phyloP scores from a whole-genome alignment of 2,113 vertebrate species.

The Tringa solitaria region DNA sequence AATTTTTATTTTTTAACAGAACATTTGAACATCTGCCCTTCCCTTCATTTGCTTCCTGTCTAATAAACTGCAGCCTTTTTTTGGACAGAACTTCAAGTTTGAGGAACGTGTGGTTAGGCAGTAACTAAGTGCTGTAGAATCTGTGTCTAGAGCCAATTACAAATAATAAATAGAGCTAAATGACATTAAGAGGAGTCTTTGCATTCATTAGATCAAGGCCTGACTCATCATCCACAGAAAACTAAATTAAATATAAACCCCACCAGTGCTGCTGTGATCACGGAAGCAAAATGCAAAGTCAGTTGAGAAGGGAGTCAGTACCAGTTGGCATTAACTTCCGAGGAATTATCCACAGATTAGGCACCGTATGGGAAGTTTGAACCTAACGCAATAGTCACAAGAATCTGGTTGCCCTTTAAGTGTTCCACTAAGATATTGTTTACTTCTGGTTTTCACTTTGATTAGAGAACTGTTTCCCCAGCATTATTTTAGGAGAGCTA shows the following conservation, averaged over 20 bases:
- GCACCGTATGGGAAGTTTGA: not conserved
- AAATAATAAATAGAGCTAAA: slow-evolving; percentile 8
- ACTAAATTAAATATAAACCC: not conserved
- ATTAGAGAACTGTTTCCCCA: not conserved
- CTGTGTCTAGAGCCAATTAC: slow-evolving; percentile 6
- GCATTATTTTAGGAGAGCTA: not conserved
- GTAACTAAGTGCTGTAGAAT: not conserved
- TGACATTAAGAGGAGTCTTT: slow-evolving; percentile 18
- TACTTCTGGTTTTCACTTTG: not conserved
- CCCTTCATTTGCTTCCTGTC: not conserved
- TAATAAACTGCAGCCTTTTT: not conserved
- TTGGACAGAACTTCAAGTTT: not conserved
- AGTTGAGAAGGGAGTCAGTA: not conserved
- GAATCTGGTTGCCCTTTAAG: not conserved
- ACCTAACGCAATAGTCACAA: not conserved
- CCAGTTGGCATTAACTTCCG: not conserved
- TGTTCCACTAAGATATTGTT: not conserved
- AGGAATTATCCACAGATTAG: not conserved
- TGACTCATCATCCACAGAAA: slow-evolving; percentile 7
- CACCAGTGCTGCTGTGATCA: not conserved
- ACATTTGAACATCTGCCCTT: not conserved
- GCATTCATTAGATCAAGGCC: not conserved
- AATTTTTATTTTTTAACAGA: not conserved
- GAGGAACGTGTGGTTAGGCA: not conserved
- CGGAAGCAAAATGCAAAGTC: not conserved